A percentile compares a stretch with the other conserved stretches of the same genome.
phyloP scores from a whole-genome alignment of 1,140 invertebrate species.

The Macrobrachium rosenbergii region DNA sequence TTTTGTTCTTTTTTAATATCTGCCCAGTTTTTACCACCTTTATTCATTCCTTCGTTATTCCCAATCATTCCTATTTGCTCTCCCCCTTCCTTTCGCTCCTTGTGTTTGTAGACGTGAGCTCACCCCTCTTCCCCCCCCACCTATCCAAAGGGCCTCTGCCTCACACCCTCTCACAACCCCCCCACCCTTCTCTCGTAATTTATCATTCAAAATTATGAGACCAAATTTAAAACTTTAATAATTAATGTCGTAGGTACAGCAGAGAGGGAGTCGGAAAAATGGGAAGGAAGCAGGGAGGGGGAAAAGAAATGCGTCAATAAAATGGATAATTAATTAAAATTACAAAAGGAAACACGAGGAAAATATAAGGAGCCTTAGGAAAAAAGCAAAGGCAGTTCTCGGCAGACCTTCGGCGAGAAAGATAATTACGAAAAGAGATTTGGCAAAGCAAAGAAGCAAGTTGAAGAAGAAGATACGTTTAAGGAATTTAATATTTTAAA shows the following conservation, averaged over 20 bases:
- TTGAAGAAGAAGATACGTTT: too few relatives aligned
- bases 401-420: too few relatives aligned
- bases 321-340: not conserved
- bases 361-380: too few relatives aligned
- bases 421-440: too few relatives aligned
- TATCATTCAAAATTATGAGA: conserved; percentile 43
- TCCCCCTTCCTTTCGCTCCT: not conserved
- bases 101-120: not conserved
- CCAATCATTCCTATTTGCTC: not conserved
- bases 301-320: not conserved
- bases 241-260: conserved; percentile 41
- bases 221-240: conserved; percentile 45
- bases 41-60: too few relatives aligned
- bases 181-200: conserved; percentile 9
- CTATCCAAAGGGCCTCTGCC: not conserved
- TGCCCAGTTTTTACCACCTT: too few relatives aligned
- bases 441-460: too few relatives aligned
- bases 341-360: too few relatives aligned
- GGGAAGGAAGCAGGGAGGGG: not conserved
- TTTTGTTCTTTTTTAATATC: too few relatives aligned
- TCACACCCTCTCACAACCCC: not conserved
- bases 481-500: too few relatives aligned
- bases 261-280: conserved; percentile 1
- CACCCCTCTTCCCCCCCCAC: not conserved
- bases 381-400: too few relatives aligned